phyloP scores from a whole-genome alignment of 1,140 invertebrate genomes.

The Calliopsis andreniformis region DNA sequence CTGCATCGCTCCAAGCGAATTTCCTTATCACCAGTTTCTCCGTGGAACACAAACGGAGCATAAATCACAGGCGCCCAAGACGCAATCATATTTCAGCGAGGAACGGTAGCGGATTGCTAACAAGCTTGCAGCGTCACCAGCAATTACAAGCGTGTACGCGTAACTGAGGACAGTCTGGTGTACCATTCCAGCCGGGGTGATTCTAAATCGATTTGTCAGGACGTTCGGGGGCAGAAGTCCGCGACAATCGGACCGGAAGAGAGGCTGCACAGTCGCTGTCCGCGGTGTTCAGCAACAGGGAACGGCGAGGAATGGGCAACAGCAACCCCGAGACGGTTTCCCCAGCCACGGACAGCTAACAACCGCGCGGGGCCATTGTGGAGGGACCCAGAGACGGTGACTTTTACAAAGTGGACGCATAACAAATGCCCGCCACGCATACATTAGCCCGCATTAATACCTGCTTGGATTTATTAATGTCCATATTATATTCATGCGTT shows the following conservation, averaged over 20 bases:
- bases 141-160: conserved; percentile 56
- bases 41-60: conserved; percentile 17
- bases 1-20: neutral
- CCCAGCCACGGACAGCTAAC: conserved; percentile 50
- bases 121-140: conserved; percentile 54
- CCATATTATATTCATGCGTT: conserved; percentile 75
- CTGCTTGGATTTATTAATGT: conserved; percentile 78
- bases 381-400: conserved; percentile 26
- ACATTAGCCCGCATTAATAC: conserved; percentile 78
- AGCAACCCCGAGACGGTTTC: conserved; percentile 33
- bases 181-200: conserved; percentile 35
- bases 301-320: neutral
- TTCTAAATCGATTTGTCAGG: conserved; percentile 66
- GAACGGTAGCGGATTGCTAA: conserved; percentile 58
- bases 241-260: conserved; percentile 34
- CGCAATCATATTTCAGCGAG: conserved; percentile 56
- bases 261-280: neutral
- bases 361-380: conserved; percentile 51
- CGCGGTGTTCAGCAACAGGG: neutral
- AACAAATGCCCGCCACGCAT: conserved; percentile 74
- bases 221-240: conserved; percentile 26
- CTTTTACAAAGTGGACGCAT: conserved; percentile 70
- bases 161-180: conserved; percentile 1
- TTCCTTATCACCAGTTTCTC: neutral
- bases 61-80: conserved; percentile 51